Base-by-base conservation (phyloP, 2,888 invertebrate genomes). In the Stegana nigrithorax region DNA sequence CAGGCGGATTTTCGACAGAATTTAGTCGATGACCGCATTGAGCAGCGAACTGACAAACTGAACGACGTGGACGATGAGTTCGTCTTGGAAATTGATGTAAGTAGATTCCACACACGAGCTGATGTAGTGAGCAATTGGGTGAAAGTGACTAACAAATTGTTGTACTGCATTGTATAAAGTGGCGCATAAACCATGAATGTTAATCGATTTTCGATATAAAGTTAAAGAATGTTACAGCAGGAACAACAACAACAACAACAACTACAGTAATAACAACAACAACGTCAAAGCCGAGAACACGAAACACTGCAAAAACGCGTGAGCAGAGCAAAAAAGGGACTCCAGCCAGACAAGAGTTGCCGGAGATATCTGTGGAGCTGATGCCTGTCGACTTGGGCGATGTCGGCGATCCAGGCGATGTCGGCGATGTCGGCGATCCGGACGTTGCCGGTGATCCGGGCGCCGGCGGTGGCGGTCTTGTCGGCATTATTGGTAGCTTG, bases 401-500 rank as follows among this genome's bases (percentile, higher is more conserved):
- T 42, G 66, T 59, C 5, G 64, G 5, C 51, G 61, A 27, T 7
- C 29, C 12, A 67, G 32, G 64, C 70, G 17, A 60, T 67, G 66
- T 65, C 53, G 60, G 53, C 26, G 57, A 51, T 47, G 66, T 57
- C 2, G 64, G 7, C 45, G 62, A 26, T 12, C 50, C 10, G 70
- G 39, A 19, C 69, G 70, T 7, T 27, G 27, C 36, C 5, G 63
- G 50, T 1, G 68, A 67, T 5, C 69, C 61, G 1, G 73, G 65
- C 0, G 72, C 69, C 0, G 78, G 74, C 14, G 80, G 75, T 2
- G 85, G 85, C 23, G 82, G 83, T 7, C 65, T 86, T 2, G 78
- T 83, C 26, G 85, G 83, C n/a, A 63, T 86, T 27, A 84, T 86
- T 60, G 79, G 82, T 3, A 78, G 83, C 53, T 73, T 86, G 10